Percentiles rank a stretch among this genome's conserved stretches.
Conservation (phyloP, 2,113 vertebrate species). For the Cisticola juncidis region DNA sequence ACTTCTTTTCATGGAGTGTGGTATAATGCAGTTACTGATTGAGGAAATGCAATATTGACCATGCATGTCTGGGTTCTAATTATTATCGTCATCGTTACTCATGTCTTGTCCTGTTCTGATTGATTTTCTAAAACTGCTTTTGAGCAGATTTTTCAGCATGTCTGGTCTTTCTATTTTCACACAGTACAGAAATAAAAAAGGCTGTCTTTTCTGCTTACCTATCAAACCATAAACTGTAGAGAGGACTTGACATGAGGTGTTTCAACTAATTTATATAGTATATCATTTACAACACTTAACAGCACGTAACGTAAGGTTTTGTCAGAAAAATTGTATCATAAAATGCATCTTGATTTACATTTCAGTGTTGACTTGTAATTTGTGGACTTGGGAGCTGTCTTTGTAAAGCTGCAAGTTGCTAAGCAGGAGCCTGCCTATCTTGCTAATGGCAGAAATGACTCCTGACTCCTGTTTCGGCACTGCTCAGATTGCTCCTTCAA, state of each 20-base stretch:
- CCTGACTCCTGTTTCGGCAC: background rate
- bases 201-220: background rate
- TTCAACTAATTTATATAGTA: conserved; percentile 4
- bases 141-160: background rate
- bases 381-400: background rate
- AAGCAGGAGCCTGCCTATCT: background rate
- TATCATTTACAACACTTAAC: background rate
- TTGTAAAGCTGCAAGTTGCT: background rate
- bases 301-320: background rate
- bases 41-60: background rate
- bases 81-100: background rate
- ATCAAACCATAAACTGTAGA: background rate
- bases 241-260: background rate
- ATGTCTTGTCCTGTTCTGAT: background rate
- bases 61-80: background rate
- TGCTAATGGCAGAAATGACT: background rate
- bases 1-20: background rate
- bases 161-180: background rate
- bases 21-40: background rate
- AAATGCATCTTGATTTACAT: background rate
- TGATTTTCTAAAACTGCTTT: background rate
- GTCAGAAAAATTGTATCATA: conserved; percentile 8
- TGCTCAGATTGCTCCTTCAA: background rate
- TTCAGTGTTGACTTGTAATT: background rate
- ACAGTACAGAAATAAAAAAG: background rate